Percentiles rank a stretch among this genome's conserved stretches.
Conservation (phyloP, 1,140 invertebrate genomes). For the Drosophila ironensis region DNA sequence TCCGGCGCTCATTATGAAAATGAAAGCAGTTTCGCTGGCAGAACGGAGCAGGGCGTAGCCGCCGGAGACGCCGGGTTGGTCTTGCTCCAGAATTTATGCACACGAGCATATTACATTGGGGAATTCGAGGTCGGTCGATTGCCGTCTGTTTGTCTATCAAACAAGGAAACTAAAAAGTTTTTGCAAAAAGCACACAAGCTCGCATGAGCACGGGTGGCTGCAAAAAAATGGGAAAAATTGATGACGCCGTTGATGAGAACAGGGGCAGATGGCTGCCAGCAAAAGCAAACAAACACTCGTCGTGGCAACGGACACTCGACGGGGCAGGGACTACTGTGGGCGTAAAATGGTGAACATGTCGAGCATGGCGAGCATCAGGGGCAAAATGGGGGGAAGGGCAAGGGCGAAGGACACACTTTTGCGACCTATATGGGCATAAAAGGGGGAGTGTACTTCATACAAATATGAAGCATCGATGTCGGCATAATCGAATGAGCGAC, state of each 20-base stretch:
- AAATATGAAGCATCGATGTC: slow-evolving; percentile 38
- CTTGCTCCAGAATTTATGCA: slow-evolving; percentile 68
- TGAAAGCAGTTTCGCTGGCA: slow-evolving; percentile 43
- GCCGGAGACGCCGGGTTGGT: no score
- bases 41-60: slow-evolving; percentile 12
- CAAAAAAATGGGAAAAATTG: slow-evolving; percentile 45
- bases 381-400: slow-evolving; percentile 1
- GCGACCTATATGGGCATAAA: slow-evolving; percentile 61
- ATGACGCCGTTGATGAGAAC: slow-evolving; percentile 57
- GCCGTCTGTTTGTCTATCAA: slow-evolving; percentile 59
- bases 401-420: slow-evolving; percentile 31
- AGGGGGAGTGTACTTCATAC: slow-evolving; percentile 1
- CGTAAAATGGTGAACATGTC: slow-evolving; percentile 15
- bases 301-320: slow-evolving; percentile 53
- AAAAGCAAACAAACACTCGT: slow-evolving; percentile 70
- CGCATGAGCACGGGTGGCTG: slow-evolving; percentile 19
- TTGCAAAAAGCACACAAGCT: slow-evolving; percentile 53
- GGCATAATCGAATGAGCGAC: slow-evolving; percentile 67
- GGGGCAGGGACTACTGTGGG: slow-evolving; percentile 27
- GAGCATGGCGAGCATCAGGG: slow-evolving; percentile 16
- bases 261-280: slow-evolving; percentile 38
- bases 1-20: slow-evolving; percentile 69
- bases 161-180: slow-evolving; percentile 73
- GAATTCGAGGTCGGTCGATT: slow-evolving; percentile 46
- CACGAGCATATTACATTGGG: slow-evolving; percentile 68